phyloP scores from a whole-genome alignment of 2,888 invertebrate species.

The Dasysyrphus albostriatus region DNA sequence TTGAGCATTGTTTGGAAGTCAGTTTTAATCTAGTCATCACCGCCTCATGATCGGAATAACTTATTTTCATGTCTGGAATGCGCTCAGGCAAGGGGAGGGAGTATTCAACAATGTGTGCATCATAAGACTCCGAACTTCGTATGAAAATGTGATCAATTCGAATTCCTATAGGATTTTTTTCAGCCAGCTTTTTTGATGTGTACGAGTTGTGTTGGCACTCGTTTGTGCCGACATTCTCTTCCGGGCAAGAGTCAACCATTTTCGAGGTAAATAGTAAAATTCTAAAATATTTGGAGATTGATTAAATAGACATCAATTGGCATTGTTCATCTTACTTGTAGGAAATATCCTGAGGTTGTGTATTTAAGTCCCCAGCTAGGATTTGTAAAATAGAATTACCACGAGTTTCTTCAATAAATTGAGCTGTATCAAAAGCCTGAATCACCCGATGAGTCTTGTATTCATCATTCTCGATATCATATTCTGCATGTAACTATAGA shows the following conservation, averaged over 20 bases:
- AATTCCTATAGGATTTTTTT: slow-evolving; percentile 88
- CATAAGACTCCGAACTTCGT: slow-evolving; percentile 78
- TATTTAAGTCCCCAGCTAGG: slow-evolving; percentile 97
- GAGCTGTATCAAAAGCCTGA: slow-evolving; percentile 97
- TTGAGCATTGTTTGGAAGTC: slow-evolving; percentile 58
- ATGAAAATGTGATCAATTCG: slow-evolving; percentile 96
- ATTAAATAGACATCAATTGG: not conserved
- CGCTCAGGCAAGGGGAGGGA: slow-evolving; percentile 89
- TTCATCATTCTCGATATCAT: slow-evolving; percentile 92
- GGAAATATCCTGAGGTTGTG: slow-evolving; percentile 93
- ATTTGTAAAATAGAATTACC: slow-evolving; percentile 92
- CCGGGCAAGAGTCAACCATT: slow-evolving; percentile 84
- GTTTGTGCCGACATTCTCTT: slow-evolving; percentile 88
- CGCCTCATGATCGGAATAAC: slow-evolving; percentile 96
- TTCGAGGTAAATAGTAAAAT: slow-evolving; percentile 86
- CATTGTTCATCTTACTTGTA: slow-evolving; percentile 85
- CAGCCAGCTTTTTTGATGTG: slow-evolving; percentile 85
- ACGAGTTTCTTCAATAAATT: slow-evolving; percentile 95
- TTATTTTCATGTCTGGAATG: slow-evolving; percentile 89
- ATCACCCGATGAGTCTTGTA: slow-evolving; percentile 96
- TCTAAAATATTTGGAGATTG: slow-evolving; percentile 78
- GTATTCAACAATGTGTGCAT: slow-evolving; percentile 85
- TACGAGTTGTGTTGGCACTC: slow-evolving; percentile 93
- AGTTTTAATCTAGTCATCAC: slow-evolving; percentile 86
- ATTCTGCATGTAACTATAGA: slow-evolving; percentile 95